These are phyloP conservation scores for Caenorhabditis latens DNA, from an alignment of 1,140 invertebrate genomes.

Conservation along the genomic window DNA sequence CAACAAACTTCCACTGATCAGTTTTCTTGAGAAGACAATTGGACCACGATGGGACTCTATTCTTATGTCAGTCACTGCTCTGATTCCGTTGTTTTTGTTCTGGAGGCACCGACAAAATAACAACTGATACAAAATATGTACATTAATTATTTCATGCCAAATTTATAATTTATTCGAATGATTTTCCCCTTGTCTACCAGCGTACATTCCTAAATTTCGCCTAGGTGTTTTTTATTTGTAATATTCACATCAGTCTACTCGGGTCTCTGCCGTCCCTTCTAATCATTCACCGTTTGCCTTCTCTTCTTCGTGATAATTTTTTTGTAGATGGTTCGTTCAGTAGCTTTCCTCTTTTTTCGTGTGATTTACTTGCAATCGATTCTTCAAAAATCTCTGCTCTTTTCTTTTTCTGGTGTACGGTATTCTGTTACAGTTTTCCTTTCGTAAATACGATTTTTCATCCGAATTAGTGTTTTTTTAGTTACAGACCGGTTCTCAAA, in stretches of 20 bases:
- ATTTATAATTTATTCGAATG: constrained; percentile 25
- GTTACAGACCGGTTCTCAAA: neutral
- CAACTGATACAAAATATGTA: constrained; percentile 4
- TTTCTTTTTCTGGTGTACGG: neutral
- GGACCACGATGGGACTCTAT: constrained; percentile 54
- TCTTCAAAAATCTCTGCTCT: neutral
- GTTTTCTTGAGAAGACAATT: constrained; percentile 41
- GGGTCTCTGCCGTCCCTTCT: constrained; percentile 28
- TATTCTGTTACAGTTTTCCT: neutral
- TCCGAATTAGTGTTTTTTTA: neutral
- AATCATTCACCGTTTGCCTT: constrained; percentile 18
- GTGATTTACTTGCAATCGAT: constrained; percentile 33
- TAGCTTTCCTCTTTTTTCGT: constrained; percentile 14
- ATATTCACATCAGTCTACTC: constrained; percentile 43
- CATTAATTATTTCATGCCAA: neutral
- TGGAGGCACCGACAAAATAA: constrained; percentile 37
- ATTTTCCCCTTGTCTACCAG: neutral
- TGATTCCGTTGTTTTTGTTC: constrained; percentile 9
- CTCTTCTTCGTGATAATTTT: constrained; percentile 3
- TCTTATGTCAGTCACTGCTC: constrained; percentile 8
- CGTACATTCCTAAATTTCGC: neutral
- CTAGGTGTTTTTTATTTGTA: neutral
- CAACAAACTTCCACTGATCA: constrained; percentile 56
- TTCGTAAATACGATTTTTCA: neutral
- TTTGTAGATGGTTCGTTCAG: constrained; percentile 12